These are phyloP conservation scores for Drosophila biarmipes DNA, from an alignment of 1,140 invertebrate species.

Conservation along the genomic window DNA sequence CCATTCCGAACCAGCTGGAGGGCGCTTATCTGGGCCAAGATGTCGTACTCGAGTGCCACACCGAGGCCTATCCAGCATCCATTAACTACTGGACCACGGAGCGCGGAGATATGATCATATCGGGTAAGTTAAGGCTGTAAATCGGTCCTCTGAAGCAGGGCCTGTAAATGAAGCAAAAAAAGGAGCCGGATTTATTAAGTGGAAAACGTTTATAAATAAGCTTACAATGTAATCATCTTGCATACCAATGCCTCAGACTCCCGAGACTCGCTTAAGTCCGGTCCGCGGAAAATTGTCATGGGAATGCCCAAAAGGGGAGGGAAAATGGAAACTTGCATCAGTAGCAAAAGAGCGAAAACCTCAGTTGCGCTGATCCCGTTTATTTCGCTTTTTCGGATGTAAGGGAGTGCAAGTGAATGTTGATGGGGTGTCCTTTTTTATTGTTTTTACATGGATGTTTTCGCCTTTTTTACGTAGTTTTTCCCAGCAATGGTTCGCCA, in stretches of 20 bases:
- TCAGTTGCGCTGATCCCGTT: conserved; percentile 37
- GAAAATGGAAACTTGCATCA: conserved; percentile 55
- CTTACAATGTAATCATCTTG: conserved; percentile 72
- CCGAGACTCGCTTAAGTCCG: conserved; percentile 5
- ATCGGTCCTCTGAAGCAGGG: background rate
- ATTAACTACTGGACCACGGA: conserved; percentile 96
- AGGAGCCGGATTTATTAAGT: conserved; percentile 51
- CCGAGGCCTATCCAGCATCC: conserved; percentile 94
- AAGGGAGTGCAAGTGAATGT: conserved; percentile 23
- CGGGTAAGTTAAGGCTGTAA: conserved; percentile 88
- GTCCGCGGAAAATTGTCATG: conserved; percentile 52
- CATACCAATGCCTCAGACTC: conserved; percentile 20
- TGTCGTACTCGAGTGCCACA: conserved; percentile 93
- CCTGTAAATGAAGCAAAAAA: conserved; percentile 22
- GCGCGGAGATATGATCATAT: conserved; percentile 94
- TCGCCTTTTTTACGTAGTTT: conserved; percentile 24
- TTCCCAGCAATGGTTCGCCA: conserved; percentile 7
- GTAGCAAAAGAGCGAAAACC: conserved; percentile 36
- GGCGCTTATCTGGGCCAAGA: conserved; percentile 93
- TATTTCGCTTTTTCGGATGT: conserved; percentile 29
- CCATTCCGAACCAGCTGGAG: conserved; percentile 93
- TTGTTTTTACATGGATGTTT: conserved; percentile 39
- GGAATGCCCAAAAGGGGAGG: conserved; percentile 28
- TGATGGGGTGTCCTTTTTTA: conserved; percentile 26
- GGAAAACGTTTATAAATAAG: conserved; percentile 63